These are phyloP conservation scores for Aphis gossypii DNA, from an alignment of 1,140 invertebrate species.

Conservation along the genomic window DNA sequence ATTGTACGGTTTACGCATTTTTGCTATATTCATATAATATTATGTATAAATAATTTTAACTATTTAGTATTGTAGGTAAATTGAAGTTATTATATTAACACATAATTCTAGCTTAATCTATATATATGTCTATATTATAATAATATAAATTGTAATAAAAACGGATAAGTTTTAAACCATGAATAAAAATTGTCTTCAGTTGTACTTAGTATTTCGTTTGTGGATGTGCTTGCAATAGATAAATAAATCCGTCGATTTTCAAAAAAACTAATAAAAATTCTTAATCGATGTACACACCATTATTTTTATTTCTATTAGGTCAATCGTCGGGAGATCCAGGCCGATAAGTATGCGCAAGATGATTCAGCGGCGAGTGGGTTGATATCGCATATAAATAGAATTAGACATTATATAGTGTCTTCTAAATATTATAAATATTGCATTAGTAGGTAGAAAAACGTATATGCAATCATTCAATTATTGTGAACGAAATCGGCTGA, in stretches of 20 bases:
- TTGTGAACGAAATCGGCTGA: not conserved
- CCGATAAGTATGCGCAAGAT: not conserved
- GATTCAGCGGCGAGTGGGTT: not conserved
- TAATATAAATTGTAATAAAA: not conserved
- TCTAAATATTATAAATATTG: not conserved
- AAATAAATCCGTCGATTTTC: not conserved
- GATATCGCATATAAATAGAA: not conserved
- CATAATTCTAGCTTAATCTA: slow-evolving; percentile 11
- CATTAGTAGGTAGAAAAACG: not conserved
- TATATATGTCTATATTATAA: not conserved
- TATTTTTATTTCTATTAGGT: not conserved
- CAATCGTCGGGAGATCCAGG: not conserved
- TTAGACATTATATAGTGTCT: not conserved
- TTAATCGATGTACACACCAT: not conserved
- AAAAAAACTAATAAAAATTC: not conserved
- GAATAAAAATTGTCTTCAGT: not conserved
- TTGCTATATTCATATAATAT: slow-evolving; percentile 31
- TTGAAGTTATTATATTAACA: slow-evolving; percentile 35
- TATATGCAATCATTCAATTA: not conserved
- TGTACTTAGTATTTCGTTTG: not conserved
- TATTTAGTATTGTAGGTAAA: slow-evolving; percentile 25
- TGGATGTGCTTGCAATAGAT: not conserved
- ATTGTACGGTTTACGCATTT: slow-evolving; percentile 6
- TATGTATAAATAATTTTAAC: slow-evolving; percentile 49
- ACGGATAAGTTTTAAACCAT: not conserved